Percentiles rank a stretch among this genome's conserved stretches.
Conservation (phyloP, 1,140 invertebrate genomes). For the Tetragnatha versicolor region DNA sequence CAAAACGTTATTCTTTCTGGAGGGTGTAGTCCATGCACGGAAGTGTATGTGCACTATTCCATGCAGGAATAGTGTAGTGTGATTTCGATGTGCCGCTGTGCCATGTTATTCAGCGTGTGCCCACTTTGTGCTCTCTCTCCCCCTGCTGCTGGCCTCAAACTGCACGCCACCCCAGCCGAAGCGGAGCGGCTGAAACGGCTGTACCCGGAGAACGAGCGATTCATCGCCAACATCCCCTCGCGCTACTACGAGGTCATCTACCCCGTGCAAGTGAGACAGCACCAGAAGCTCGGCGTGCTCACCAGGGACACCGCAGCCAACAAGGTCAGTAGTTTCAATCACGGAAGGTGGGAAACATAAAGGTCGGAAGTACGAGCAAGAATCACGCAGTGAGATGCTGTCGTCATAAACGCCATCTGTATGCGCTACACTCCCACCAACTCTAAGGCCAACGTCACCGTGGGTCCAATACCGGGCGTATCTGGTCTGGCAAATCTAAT, state of each 20-base stretch:
- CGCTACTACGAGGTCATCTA: constrained; percentile 94
- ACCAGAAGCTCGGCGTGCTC: constrained; percentile 93
- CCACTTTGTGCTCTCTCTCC: constrained; percentile 28
- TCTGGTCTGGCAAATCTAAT: too few relatives aligned
- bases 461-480: too few relatives aligned
- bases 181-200: constrained; percentile 58
- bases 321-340: constrained; percentile 60
- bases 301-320: constrained; percentile 65
- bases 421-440: too few relatives aligned
- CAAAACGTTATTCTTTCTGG: too few relatives aligned
- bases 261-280: constrained; percentile 89
- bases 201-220: constrained; percentile 78
- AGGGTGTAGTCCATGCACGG: too few relatives aligned
- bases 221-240: constrained; percentile 86
- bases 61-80: neutral
- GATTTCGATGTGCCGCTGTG: neutral
- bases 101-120: constrained; percentile 1
- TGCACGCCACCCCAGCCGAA: constrained; percentile 58
- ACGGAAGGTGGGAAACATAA: too few relatives aligned
- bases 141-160: constrained; percentile 45
- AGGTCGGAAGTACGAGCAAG: too few relatives aligned
- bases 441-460: too few relatives aligned
- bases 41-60: neutral
- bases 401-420: too few relatives aligned
- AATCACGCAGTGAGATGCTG: too few relatives aligned